Base-by-base conservation (phyloP, 2,113 vertebrate species). In the Leuciscus idus region DNA sequence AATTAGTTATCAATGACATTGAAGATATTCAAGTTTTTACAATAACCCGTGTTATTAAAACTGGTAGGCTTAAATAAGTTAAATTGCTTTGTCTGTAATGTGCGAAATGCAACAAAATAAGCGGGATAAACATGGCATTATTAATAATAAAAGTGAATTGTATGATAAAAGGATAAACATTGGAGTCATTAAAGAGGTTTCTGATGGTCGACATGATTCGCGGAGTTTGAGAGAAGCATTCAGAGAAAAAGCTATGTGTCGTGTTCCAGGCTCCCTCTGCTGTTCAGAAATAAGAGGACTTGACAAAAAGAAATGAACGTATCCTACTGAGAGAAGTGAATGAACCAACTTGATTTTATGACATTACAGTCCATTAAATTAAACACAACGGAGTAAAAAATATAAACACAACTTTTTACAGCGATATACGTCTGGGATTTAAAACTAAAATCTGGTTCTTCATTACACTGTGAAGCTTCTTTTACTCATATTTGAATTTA, bases 191-290 rank as follows among this genome's bases (percentile, higher is more conserved):
- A 39, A 17, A 43, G 33, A 62, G 57, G 21, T 30, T 30, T n/a
- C 15, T 64, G 48, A 6, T 83, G 46, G 5, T 83, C 12, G 19
- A 52, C 62, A 26, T 9, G 19, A 39, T 10, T 43, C 50, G 68
- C 33, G 48, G 82, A 82, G 9, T 36, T 82, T 33, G 39, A 23
- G 76, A 77, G 48, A 55, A 17, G 8, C 5, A 33, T 23, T 43
- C 39, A 12, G n/a, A 79, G 81, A n/a, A 28, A 73, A 83, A 39
- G 8, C 73, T n/a, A 84, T 74, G 57, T 84, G 13, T 26, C 78
- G 33, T 85, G 92, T 91, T 91, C 91, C 78, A 43, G 61, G 88
- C 92, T 33, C 92, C 94, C 91, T 84, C 94, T 92, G 81, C 90
- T 87, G 93, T 21, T 59, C 80, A 57, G 23, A 85, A 11, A 0